Evolutionary conservation across 2,888 invertebrate genomes (phyloP).

Genomic region (Mantis religiosa): DNA sequence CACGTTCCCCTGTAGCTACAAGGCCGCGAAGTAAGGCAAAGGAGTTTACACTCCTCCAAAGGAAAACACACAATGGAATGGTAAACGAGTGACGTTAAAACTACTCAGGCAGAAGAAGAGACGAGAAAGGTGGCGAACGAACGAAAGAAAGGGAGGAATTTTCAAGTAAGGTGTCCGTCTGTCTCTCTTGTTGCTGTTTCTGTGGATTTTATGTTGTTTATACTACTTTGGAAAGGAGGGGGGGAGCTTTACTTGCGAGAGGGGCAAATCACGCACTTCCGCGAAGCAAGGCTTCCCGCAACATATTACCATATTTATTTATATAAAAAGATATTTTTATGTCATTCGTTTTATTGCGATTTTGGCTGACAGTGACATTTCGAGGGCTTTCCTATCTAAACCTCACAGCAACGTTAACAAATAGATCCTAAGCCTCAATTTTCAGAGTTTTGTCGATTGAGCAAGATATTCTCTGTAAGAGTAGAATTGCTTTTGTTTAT

Average conservation of each 20-base stretch:
- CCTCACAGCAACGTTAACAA: neutral
- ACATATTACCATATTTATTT: neutral
- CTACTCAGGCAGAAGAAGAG: constrained; percentile 12
- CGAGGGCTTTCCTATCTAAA: neutral
- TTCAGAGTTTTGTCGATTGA: too few species aligned
- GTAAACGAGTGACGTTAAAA: constrained; percentile 19
- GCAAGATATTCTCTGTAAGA: too few species aligned
- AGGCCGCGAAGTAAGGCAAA: neutral
- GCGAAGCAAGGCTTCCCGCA: neutral
- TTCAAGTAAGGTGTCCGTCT: constrained; percentile 10
- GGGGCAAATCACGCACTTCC: neutral
- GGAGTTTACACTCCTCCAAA: constrained; percentile 2
- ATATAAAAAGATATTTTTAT: neutral
- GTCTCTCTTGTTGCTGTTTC: constrained; percentile 2
- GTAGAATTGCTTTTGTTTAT: too few species aligned
- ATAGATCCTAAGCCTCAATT: too few species aligned
- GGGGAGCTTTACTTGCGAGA: neutral
- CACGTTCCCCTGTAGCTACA: neutral
- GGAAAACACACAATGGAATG: constrained; percentile 22
- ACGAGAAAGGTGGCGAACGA: neutral
- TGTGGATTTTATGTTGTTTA: neutral
- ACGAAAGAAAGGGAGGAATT: constrained; percentile 1
- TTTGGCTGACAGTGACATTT: neutral
- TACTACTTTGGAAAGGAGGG: neutral
- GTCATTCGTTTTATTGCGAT: neutral